Percentiles rank a stretch among this genome's conserved stretches.
phyloP scores from a whole-genome alignment of 2,113 vertebrate genomes.

The Chitala chitala region DNA sequence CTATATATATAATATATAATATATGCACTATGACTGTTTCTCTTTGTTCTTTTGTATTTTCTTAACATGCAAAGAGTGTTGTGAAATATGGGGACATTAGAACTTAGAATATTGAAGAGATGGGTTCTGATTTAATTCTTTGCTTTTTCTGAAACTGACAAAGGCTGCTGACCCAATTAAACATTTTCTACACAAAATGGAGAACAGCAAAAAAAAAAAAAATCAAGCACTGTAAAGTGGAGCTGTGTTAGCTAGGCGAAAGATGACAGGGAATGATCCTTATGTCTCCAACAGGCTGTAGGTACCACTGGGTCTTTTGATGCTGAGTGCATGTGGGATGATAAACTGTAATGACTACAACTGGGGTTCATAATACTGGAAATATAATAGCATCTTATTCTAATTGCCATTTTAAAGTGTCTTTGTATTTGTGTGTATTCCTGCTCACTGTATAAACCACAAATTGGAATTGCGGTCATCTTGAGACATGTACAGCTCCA shows the following conservation, averaged over 20 bases:
- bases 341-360: not conserved
- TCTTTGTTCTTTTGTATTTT: not conserved
- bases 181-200: not conserved
- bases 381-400: not conserved
- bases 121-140: not conserved
- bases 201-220: no score
- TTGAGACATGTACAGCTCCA: not conserved
- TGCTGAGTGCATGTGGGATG: not conserved
- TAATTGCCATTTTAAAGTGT: not conserved
- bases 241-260: not conserved
- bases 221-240: not conserved
- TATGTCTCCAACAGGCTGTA: not conserved
- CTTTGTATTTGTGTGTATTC: not conserved
- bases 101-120: not conserved
- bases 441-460: not conserved
- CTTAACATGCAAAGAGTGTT: not conserved
- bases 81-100: not conserved
- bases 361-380: not conserved
- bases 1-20: no score
- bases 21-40: no score
- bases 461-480: not conserved
- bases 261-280: not conserved
- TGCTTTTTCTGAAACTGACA: not conserved
- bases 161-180: slow-evolving; percentile 1
- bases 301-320: not conserved